Percentiles rank a stretch among this genome's conserved stretches.
Conservation (phyloP, 2,888 invertebrate species). For the Chirona hameri region DNA sequence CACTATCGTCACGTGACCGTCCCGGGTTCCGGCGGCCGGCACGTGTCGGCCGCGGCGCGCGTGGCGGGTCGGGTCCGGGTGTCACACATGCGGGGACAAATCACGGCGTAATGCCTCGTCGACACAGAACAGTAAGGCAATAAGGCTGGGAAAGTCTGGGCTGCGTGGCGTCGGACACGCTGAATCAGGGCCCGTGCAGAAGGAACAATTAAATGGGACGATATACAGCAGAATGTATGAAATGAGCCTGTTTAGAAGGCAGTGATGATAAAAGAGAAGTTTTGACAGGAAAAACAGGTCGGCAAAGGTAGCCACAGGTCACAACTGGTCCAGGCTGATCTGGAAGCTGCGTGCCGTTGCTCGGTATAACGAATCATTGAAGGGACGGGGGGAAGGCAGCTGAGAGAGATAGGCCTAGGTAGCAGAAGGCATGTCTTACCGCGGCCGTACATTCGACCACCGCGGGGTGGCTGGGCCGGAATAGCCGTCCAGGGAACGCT, state of each 20-base stretch:
- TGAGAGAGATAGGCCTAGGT: not conserved
- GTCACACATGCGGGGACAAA: not conserved
- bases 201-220: not conserved
- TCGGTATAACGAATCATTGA: not conserved
- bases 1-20: not conserved
- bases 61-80: not conserved
- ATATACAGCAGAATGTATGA: not conserved
- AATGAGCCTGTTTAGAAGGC: not conserved
- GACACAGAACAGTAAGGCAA: not conserved
- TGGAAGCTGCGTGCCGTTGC: no score
- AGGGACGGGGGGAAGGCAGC: not conserved
- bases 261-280: not conserved
- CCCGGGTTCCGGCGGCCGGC: not conserved
- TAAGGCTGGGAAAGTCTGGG: not conserved
- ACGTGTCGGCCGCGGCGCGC: not conserved
- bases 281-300: not conserved
- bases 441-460: not conserved
- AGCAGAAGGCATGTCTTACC: slow-evolving; percentile 1
- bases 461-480: not conserved
- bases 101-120: not conserved
- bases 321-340: no score
- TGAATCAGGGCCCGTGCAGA: no score
- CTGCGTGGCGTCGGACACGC: no score
- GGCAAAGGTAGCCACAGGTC: not conserved
- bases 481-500: slow-evolving; percentile 27